A percentile compares a stretch with the other conserved stretches of the same genome.
These are phyloP conservation scores for Drosophila arizonae DNA, from an alignment of 1,140 invertebrate species.

Conservation along the genomic window DNA sequence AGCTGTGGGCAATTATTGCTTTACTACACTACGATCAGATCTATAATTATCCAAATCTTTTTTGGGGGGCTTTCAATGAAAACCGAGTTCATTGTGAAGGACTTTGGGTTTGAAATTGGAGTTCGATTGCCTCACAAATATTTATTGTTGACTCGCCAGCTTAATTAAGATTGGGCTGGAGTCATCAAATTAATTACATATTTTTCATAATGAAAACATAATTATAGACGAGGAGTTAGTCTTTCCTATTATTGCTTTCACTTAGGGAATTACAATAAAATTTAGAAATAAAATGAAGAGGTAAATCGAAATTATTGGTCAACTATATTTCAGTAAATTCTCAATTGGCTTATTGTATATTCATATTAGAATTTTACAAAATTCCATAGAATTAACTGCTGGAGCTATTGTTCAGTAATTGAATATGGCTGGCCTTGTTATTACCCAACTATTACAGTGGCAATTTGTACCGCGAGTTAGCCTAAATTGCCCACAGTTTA, in stretches of 20 bases:
- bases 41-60: conserved; percentile 53
- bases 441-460: neutral
- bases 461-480: conserved; percentile 21
- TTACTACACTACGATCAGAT: conserved; percentile 19
- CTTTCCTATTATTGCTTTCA: neutral
- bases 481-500: conserved; percentile 10
- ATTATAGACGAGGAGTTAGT: neutral
- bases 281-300: too few species aligned
- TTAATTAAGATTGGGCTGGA: neutral
- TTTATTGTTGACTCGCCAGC: conserved; percentile 25
- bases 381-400: neutral
- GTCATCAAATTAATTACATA: conserved; percentile 26
- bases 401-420: neutral
- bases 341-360: neutral
- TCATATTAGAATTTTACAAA: neutral
- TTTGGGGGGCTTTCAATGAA: conserved; percentile 40
- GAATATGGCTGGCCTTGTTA: neutral
- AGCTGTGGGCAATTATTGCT: conserved; percentile 47
- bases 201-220: conserved; percentile 33
- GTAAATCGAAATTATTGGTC: too few species aligned
- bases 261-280: too few species aligned
- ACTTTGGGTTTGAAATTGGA: conserved; percentile 23
- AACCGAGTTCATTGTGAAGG: conserved; percentile 73
- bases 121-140: conserved; percentile 18
- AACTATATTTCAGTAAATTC: neutral